phyloP scores from a whole-genome alignment of 2,888 invertebrate species.

The Acronicta leporina region DNA sequence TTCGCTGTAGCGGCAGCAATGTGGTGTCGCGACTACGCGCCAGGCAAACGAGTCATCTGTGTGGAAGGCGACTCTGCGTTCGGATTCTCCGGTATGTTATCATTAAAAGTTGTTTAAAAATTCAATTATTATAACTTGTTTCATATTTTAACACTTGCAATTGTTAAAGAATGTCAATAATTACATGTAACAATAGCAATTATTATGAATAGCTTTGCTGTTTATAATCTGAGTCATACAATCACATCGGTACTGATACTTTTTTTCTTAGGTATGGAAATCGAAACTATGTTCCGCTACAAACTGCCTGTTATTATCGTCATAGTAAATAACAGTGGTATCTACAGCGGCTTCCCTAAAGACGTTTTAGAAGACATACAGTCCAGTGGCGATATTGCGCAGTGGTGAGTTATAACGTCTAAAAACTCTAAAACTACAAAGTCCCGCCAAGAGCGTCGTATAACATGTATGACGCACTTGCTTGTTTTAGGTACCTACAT shows the following conservation, averaged over 20 bases:
- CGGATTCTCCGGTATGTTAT: slow-evolving; percentile 95
- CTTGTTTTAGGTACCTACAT: no score
- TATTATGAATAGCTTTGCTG: slow-evolving; percentile 22
- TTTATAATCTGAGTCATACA: slow-evolving; percentile 23
- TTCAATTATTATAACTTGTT: slow-evolving; percentile 29
- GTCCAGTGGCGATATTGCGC: slow-evolving; percentile 91
- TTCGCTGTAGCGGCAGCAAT: slow-evolving; percentile 97
- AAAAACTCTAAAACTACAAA: no score
- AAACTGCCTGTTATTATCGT: slow-evolving; percentile 96
- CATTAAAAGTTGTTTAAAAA: slow-evolving; percentile 55
- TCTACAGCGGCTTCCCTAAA: slow-evolving; percentile 95
- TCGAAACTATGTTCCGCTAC: slow-evolving; percentile 98
- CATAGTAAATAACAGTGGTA: slow-evolving; percentile 98
- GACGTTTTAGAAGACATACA: slow-evolving; percentile 93
- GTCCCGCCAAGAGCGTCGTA: no score
- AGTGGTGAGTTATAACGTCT: slow-evolving; percentile 91
- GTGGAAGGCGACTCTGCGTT: slow-evolving; percentile 99
- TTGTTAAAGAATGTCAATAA: slow-evolving; percentile 42
- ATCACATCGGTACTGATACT: slow-evolving; percentile 10
- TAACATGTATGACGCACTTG: no score
- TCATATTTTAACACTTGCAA: slow-evolving; percentile 37
- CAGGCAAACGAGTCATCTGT: slow-evolving; percentile 95
- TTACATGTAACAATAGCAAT: slow-evolving; percentile 33
- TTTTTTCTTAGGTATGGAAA: slow-evolving; percentile 93
- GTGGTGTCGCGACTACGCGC: slow-evolving; percentile 94